Evolutionary conservation across 2,888 invertebrate genomes (phyloP).

Genomic region (Sepiola atlantica): DNA sequence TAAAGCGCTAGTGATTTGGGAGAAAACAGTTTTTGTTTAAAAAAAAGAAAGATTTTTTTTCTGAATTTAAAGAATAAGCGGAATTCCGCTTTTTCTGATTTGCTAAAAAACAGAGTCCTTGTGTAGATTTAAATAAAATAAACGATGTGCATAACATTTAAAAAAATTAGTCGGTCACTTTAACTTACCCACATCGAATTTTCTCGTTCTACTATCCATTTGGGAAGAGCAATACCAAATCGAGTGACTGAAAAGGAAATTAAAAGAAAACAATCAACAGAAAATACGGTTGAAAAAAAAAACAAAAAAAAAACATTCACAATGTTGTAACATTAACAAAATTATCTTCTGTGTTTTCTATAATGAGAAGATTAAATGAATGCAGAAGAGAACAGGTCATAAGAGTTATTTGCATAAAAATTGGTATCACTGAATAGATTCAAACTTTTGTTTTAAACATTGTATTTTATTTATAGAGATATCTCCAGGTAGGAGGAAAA

Average conservation of each 20-base stretch:
- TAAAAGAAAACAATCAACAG: not conserved
- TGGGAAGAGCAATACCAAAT: slow-evolving; percentile 98
- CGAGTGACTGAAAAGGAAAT: slow-evolving; percentile 84
- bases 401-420: not conserved
- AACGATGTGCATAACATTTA: not conserved
- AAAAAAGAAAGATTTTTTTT: too few relatives aligned
- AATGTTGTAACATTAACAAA: not conserved
- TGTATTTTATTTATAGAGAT: too few relatives aligned
- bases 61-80: too few relatives aligned
- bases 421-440: not conserved
- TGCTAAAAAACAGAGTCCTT: too few relatives aligned
- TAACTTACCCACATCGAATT: slow-evolving; percentile 92
- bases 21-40: too few relatives aligned
- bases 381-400: too few relatives aligned
- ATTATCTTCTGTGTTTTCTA: not conserved
- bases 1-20: too few relatives aligned
- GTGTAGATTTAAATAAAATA: not conserved
- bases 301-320: not conserved
- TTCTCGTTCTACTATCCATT: slow-evolving; percentile 99
- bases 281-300: not conserved
- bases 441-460: too few relatives aligned
- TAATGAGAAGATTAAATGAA: too few relatives aligned
- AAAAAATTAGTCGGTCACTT: not conserved
- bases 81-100: too few relatives aligned
- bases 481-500: not conserved